These are phyloP conservation scores for Thrips palmi DNA, from an alignment of 1,140 invertebrate genomes.

Conservation along the genomic window DNA sequence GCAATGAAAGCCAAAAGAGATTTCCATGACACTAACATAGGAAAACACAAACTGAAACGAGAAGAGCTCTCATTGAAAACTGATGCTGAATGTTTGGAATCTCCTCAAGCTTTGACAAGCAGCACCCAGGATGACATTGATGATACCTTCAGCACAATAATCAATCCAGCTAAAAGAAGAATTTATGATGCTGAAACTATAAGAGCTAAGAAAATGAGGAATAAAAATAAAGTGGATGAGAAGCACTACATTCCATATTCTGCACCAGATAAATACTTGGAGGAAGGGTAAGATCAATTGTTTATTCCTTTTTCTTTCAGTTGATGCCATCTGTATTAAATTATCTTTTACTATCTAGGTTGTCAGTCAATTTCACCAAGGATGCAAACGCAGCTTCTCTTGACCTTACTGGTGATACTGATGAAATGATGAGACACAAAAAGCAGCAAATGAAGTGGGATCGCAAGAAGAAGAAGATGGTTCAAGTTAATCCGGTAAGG, in stretches of 20 bases:
- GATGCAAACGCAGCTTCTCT: slow-evolving; percentile 54
- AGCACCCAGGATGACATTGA: slow-evolving; percentile 21
- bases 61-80: slow-evolving; percentile 18
- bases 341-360: slow-evolving; percentile 26
- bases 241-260: slow-evolving; percentile 77
- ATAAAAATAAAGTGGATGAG: slow-evolving; percentile 34
- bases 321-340: slow-evolving; percentile 1
- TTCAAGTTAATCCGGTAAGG: slow-evolving; percentile 42
- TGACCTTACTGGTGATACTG: slow-evolving; percentile 64
- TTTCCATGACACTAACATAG: slow-evolving; percentile 14
- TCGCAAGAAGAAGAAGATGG: slow-evolving; percentile 81
- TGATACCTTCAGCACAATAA: slow-evolving; percentile 27
- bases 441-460: slow-evolving; percentile 56
- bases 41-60: slow-evolving; percentile 22
- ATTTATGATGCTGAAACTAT: slow-evolving; percentile 21
- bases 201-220: slow-evolving; percentile 31
- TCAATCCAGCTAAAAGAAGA: slow-evolving; percentile 35
- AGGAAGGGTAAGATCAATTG: slow-evolving; percentile 48
- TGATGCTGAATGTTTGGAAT: slow-evolving; percentile 11
- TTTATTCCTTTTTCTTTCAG: slow-evolving; percentile 1
- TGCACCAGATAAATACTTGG: slow-evolving; percentile 68
- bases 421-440: slow-evolving; percentile 35
- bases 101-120: slow-evolving; percentile 20
- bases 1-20: slow-evolving; percentile 16
- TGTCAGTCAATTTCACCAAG: slow-evolving; percentile 52